Evolutionary conservation across 1,140 invertebrate genomes (phyloP), one percentile per base, ranked within the genome.

Genomic region (Leptinotarsa texana): DNA sequence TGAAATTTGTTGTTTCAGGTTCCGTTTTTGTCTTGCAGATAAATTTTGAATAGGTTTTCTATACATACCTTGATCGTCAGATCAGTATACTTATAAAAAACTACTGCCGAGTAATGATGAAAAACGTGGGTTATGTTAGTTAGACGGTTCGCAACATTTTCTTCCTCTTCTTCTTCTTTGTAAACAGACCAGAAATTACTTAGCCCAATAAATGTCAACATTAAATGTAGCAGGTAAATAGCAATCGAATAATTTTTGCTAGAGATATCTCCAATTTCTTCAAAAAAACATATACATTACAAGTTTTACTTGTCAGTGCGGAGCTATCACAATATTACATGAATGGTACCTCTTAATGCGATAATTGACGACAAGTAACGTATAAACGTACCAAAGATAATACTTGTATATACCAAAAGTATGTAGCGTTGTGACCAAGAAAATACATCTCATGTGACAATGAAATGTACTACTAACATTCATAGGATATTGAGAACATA

Each of bases 271-370:
- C 0, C 5, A 27, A 27, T 27, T 27, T 27, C 63, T 65, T 65
- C 63, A 65, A 21, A 65, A 65, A 22, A 65, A 65, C 63, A 65
- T 65, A 22, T 21, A 65, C 21, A 65, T 13, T 65, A 65, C 63
- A 65, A 65, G 18, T 65, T 21, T 65, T 65, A 65, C 18, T 65
- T 65, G 6, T 24, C 21, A 21, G 24, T 65, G 63, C 63, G 63
- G 63, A 65, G 63, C 63, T 22, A 65, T 65, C 63, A 65, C 21
- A 65, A 65, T 65, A 65, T 65, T 65, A 5, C 6, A 24, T 65
- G 63, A 65, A 65, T 65, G 63, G 63, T 65, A 65, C 18, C 63
- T 65, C 21, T 65, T 15, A 21, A 22, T 24, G 21, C 21, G 63
- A 22, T 65, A 65, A 24, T 27, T 24, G 63, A 65, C 15, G 63